phyloP scores from a whole-genome alignment of 2,888 invertebrate genomes.

The Euzophera pinguis region DNA sequence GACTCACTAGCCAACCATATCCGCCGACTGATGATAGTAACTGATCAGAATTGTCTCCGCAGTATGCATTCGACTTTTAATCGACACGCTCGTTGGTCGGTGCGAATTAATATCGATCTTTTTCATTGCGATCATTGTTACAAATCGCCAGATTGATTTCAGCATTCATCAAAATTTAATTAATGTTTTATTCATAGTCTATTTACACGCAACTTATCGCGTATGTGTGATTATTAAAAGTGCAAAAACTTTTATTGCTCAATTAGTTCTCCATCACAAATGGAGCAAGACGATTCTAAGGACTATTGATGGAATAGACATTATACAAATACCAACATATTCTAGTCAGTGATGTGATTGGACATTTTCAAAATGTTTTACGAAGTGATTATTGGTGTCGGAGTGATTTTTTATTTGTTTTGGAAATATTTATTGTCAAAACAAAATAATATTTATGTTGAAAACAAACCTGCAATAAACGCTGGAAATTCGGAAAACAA shows the following conservation, averaged over 20 bases:
- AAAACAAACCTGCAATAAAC: background rate
- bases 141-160: constrained; percentile 20
- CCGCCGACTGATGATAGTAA: constrained; percentile 58
- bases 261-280: constrained; percentile 45
- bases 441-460: background rate
- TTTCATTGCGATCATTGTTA: constrained; percentile 18
- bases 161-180: constrained; percentile 12
- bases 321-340: constrained; percentile 33
- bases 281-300: constrained; percentile 48
- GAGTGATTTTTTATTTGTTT: constrained; percentile 51
- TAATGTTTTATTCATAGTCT: constrained; percentile 31
- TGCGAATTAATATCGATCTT: constrained; percentile 24
- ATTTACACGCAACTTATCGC: constrained; percentile 29
- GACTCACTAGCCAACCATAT: constrained; percentile 49
- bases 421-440: constrained; percentile 50
- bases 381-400: constrained; percentile 60
- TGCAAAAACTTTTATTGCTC: constrained; percentile 39
- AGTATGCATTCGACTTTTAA: constrained; percentile 48
- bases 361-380: constrained; percentile 57
- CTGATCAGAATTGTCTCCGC: constrained; percentile 42
- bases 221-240: constrained; percentile 37
- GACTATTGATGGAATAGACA: constrained; percentile 37
- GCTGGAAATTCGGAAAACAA: constrained; percentile 7
- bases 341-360: constrained; percentile 60
- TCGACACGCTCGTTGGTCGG: constrained; percentile 35